These are phyloP conservation scores for Stenopsyche tienmushanensis DNA, from an alignment of 1,140 invertebrate species.

Conservation along the genomic window DNA sequence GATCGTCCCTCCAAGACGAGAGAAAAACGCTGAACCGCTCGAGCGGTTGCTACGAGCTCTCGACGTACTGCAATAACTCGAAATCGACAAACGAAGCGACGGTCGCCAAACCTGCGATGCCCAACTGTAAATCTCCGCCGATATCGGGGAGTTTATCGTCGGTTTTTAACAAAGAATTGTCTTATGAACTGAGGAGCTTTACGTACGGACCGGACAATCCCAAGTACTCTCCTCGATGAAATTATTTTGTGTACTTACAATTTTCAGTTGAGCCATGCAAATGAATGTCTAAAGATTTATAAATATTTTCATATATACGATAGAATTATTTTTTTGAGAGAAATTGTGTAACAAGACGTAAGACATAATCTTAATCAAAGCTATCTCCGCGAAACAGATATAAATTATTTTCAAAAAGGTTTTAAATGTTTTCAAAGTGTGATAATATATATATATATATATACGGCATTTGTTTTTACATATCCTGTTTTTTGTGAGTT, in stretches of 20 bases:
- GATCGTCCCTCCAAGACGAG: constrained; percentile 41
- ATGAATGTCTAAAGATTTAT: neutral
- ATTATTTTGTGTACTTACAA: neutral
- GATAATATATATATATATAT: too few species aligned
- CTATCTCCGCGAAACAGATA: too few species aligned
- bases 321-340: too few species aligned
- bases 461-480: too few species aligned
- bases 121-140: neutral
- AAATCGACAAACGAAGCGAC: neutral
- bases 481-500: too few species aligned
- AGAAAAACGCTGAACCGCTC: constrained; percentile 43
- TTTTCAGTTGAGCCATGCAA: neutral
- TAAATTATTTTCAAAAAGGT: too few species aligned
- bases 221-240: constrained; percentile 52
- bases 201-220: constrained; percentile 56
- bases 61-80: constrained; percentile 7
- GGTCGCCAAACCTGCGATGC: neutral
- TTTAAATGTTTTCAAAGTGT: too few species aligned
- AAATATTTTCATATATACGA: too few species aligned
- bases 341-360: too few species aligned
- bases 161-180: constrained; percentile 44
- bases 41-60: constrained; percentile 28
- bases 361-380: too few species aligned
- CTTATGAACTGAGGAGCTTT: constrained; percentile 54
- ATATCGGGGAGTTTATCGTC: neutral